Evolutionary conservation across 2,113 vertebrate species (phyloP).

Genomic region (Mellivora capensis): DNA sequence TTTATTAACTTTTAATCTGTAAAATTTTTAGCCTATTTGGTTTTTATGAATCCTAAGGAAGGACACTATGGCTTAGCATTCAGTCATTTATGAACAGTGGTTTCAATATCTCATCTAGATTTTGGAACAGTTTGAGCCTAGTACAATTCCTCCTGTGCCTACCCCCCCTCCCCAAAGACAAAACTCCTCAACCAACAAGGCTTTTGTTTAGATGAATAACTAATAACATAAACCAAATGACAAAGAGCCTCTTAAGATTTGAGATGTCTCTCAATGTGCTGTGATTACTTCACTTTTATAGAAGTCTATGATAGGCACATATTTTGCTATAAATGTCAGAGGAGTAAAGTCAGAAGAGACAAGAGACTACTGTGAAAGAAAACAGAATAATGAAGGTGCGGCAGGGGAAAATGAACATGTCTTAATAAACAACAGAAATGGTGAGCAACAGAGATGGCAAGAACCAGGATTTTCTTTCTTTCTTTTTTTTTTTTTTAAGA

Average conservation of each 20-base stretch:
- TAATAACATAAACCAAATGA: constrained; percentile 10
- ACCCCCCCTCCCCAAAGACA: neutral
- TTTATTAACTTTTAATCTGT: constrained; percentile 47
- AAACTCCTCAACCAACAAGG: neutral
- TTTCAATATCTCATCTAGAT: neutral
- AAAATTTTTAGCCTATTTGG: neutral
- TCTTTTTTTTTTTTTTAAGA: too few species aligned
- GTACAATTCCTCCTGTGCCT: neutral
- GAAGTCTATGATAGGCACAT: neutral
- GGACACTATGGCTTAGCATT: neutral
- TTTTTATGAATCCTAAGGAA: neutral
- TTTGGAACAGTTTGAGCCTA: neutral
- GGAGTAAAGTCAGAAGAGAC: neutral
- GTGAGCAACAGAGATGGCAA: neutral
- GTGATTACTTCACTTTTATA: constrained; percentile 2
- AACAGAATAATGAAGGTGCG: neutral
- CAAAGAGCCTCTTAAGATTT: neutral
- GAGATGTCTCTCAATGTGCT: neutral
- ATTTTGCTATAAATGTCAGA: neutral
- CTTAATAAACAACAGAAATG: neutral
- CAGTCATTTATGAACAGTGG: neutral
- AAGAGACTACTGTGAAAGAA: neutral
- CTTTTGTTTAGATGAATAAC: neutral
- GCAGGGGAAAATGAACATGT: neutral
- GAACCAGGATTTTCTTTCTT: too few species aligned